Conservation (phyloP, 2,888 invertebrate species). For the Eupithecia subfuscata region DNA sequence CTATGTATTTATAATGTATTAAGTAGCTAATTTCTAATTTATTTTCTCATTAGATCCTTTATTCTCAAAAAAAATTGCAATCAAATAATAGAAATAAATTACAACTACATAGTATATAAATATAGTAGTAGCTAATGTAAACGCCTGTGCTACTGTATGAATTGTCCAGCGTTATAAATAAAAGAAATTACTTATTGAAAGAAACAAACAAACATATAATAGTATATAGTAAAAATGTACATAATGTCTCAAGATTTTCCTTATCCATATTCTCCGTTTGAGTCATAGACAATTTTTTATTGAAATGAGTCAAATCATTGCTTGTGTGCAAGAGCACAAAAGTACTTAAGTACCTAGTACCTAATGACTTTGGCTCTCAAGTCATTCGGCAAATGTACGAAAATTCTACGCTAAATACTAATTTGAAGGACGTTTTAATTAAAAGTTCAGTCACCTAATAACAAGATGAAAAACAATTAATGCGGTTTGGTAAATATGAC, state of each 20-base stretch:
- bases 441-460: slow-evolving; percentile 14
- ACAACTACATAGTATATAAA: no score
- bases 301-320: neutral
- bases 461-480: neutral
- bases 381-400: neutral
- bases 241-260: neutral
- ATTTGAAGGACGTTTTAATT: slow-evolving; percentile 11
- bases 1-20: no score
- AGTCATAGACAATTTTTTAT: slow-evolving; percentile 3
- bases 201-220: no score
- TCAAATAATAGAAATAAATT: no score
- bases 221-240: no score
- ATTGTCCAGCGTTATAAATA: no score
- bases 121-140: no score
- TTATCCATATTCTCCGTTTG: neutral
- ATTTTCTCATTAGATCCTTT: no score
- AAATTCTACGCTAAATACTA: neutral
- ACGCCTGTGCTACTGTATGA: no score
- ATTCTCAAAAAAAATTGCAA: no score
- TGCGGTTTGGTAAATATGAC: neutral
- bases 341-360: neutral
- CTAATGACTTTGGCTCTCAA: neutral
- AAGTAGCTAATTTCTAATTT: no score
- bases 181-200: no score
- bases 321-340: neutral